Conservation (phyloP, 2,888 invertebrate genomes). For the Lissocephala sabroskyi region DNA sequence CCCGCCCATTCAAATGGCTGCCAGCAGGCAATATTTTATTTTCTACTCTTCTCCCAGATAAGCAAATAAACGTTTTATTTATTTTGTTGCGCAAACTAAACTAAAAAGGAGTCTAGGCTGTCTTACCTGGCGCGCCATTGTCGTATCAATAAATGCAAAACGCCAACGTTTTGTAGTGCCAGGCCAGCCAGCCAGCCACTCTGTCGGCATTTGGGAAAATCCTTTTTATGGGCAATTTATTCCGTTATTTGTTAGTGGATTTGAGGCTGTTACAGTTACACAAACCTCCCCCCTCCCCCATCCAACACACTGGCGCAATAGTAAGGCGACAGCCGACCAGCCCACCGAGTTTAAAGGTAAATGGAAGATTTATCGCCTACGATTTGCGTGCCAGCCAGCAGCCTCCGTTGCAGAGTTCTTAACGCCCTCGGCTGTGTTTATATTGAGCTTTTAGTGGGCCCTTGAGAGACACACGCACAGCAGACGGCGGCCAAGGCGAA, state of each 20-base stretch:
- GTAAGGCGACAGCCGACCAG: background rate
- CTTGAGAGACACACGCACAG: conserved; percentile 22
- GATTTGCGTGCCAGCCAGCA: conserved; percentile 27
- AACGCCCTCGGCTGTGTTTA: conserved; percentile 42
- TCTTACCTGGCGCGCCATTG: conserved; percentile 9
- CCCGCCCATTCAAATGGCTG: too few relatives aligned
- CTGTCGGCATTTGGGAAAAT: conserved; percentile 60
- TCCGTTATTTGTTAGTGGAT: conserved; percentile 65
- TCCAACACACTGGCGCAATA: background rate
- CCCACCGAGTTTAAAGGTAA: conserved; percentile 56
- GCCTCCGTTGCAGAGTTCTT: conserved; percentile 19
- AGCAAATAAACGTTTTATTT: too few relatives aligned
- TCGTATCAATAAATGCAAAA: conserved; percentile 35
- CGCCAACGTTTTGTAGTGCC: conserved; percentile 30
- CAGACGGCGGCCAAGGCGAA: background rate
- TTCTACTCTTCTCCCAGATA: too few relatives aligned
- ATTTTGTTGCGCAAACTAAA: background rate
- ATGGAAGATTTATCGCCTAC: conserved; percentile 57
- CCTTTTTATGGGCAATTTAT: conserved; percentile 66
- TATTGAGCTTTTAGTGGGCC: conserved; percentile 57
- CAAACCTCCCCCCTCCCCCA: too few relatives aligned
- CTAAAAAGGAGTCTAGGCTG: background rate
- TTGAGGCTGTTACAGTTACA: conserved; percentile 47
- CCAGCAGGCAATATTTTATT: too few relatives aligned
- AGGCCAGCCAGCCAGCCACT: too few relatives aligned